Base-by-base conservation (phyloP, 2,797 vertebrate species). In the Thamnophis elegans region DNA sequence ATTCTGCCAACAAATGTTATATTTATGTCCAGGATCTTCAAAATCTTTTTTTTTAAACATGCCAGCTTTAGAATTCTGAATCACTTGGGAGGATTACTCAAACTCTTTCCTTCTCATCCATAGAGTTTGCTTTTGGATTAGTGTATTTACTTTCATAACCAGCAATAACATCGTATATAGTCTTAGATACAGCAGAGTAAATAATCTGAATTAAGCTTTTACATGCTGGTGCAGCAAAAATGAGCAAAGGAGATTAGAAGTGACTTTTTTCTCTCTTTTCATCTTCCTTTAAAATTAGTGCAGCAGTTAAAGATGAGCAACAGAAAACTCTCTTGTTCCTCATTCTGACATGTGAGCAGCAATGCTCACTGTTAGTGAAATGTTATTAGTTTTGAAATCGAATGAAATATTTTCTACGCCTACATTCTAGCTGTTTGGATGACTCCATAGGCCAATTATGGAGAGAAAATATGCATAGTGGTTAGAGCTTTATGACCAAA, bases 401-500 rank as follows among this genome's bases (percentile, higher is more conserved):
- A 47, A 82, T 47, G 36, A 82, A 82, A 82, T 47, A 82, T 82
- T 82, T 5, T 78, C 85, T 25, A 62, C 2, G 53, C 28, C 18
- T 93, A 92, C 89, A 22, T 22, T 22, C 92, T 88, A 51, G 85
- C 56, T 91, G 11, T 25, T 85, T 1, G 85, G 91, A 85, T 4
- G 32, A 11, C 22, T 85, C n/a, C 22, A 32, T 36, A 8, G 0
- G 0, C 68, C 93, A 90, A 89, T 13, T 16, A 51, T 92, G 87
- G 26, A n/a, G 28, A 91, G 58, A 18, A 85, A 20, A 91, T 95
- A 0, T 47, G 0, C 53, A 51, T 25, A 78, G 1, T 0, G 89
- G 91, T 25, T 82, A 91, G 88, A 92, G 93, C 89, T 92, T 87
- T 60, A 51, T 4, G 28, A 14, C 18, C 32, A 42, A 78, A 8